Evolutionary conservation across 2,113 vertebrate species (phyloP), one percentile per base, ranked within the genome.

Genomic region (Octodon degus): DNA sequence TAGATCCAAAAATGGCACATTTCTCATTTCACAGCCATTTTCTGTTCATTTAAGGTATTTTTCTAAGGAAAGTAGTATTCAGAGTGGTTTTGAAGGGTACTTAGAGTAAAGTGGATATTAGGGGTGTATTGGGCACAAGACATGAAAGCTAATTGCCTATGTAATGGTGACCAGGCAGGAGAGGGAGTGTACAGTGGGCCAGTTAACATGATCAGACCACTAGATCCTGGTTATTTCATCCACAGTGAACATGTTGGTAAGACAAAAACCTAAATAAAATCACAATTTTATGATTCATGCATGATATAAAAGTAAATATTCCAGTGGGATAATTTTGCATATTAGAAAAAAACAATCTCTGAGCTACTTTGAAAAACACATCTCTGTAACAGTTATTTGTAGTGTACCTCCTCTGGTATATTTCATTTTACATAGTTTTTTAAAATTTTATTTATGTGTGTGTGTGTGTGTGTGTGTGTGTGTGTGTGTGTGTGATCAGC

Each of bases 231-330:
- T 40, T 91, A 93, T 79, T 87, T 97, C 62, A 93, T 85, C 91
- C 58, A 65, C 90, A 89, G n/a, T 76, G 86, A 91, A 50, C 70
- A 70, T 98, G 97, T 84, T 96, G 80, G 0, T 96, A 95, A 81
- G 79, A 96, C 55, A 85, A 77, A 94, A 62, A 94, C 96, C 88
- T 96, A 95, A 97, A 97, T 65, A 27, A 95, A 98, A 92, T 72
- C 70, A 43, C n/a, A 94, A 86, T 55, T 74, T 84, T 8, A 5
- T 72, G 82, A 47, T 76, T 70, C 77, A 76, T 76, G 10, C 47
- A 4, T 58, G 40, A 63, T 25, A 7, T 34, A 25, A 62, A 96
- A 95, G 34, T 90, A 43, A 16, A 34, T 87, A 65, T 79, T 89
- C 76, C 32, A 34, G 47, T 70, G 70, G 55, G 83, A 58, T 30